phyloP scores from a whole-genome alignment of 2,888 invertebrate genomes.

The Dexiosoma caninum region DNA sequence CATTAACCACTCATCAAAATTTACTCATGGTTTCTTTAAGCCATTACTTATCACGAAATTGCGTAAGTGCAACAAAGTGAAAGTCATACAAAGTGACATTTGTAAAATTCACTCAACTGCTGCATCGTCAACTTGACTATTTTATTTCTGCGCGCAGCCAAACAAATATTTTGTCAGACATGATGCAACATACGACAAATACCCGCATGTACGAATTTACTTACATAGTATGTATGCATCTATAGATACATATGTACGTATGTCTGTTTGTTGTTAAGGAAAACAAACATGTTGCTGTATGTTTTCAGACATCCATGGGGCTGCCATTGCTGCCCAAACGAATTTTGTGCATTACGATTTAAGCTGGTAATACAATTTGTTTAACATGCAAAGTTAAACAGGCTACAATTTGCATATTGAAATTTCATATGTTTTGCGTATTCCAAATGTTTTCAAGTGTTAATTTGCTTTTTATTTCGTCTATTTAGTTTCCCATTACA shows the following conservation, averaged over 20 bases:
- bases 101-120: slow-evolving; percentile 61
- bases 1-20: neutral
- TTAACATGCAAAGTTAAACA: slow-evolving; percentile 62
- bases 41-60: slow-evolving; percentile 20
- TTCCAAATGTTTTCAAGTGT: slow-evolving; percentile 33
- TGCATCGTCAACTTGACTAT: slow-evolving; percentile 55
- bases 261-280: neutral
- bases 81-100: slow-evolving; percentile 61
- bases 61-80: slow-evolving; percentile 56
- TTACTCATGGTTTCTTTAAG: slow-evolving; percentile 7
- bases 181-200: slow-evolving; percentile 14
- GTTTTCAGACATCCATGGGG: slow-evolving; percentile 18
- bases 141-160: slow-evolving; percentile 46
- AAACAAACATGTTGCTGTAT: slow-evolving; percentile 13
- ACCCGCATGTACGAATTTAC: neutral
- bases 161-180: slow-evolving; percentile 21
- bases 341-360: slow-evolving; percentile 23
- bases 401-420: slow-evolving; percentile 46
- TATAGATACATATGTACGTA: neutral
- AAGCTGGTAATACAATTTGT: slow-evolving; percentile 63
- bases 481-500: neutral
- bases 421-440: slow-evolving; percentile 18
- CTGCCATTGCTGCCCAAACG: slow-evolving; percentile 1
- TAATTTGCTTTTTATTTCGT: slow-evolving; percentile 36
- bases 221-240: neutral